phyloP scores from a whole-genome alignment of 2,113 vertebrate species.

The Globicephala melas region DNA sequence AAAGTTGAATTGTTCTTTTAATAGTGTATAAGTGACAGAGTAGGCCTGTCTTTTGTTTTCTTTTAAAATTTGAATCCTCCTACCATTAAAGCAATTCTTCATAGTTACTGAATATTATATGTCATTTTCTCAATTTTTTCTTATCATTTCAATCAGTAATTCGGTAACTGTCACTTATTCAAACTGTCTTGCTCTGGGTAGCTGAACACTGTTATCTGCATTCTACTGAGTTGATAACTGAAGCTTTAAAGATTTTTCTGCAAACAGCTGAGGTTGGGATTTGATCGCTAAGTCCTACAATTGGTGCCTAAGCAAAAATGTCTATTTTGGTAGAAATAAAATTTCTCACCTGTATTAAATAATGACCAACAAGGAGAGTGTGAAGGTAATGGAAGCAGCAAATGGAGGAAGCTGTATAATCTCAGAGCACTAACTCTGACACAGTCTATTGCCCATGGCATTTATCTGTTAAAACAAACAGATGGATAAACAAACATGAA shows the following conservation, averaged over 20 bases:
- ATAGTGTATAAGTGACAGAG: not conserved
- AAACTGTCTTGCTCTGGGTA: not conserved
- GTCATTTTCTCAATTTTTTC: not conserved
- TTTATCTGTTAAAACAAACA: not conserved
- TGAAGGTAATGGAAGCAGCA: not conserved
- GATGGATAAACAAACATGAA: not conserved
- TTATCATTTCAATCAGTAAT: not conserved
- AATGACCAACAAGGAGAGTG: not conserved
- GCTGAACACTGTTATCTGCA: not conserved
- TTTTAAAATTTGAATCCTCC: not conserved
- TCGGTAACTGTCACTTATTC: not conserved
- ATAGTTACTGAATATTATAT: not conserved
- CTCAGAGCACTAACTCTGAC: not conserved
- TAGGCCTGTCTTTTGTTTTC: not conserved
- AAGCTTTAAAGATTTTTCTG: constrained; percentile 37
- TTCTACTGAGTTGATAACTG: not conserved
- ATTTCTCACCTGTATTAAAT: constrained; percentile 29
- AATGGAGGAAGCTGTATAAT: not conserved
- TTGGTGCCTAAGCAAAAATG: not conserved
- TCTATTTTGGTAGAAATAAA: constrained; percentile 38
- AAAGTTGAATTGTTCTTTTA: constrained; percentile 12
- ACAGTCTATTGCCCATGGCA: not conserved
- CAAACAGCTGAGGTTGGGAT: constrained; percentile 18
- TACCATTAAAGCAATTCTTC: not conserved
- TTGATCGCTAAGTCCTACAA: not conserved